Evolutionary conservation across 2,888 invertebrate species (phyloP), one percentile per base, ranked within the genome.

Genomic region (Epiblema foenella): DNA sequence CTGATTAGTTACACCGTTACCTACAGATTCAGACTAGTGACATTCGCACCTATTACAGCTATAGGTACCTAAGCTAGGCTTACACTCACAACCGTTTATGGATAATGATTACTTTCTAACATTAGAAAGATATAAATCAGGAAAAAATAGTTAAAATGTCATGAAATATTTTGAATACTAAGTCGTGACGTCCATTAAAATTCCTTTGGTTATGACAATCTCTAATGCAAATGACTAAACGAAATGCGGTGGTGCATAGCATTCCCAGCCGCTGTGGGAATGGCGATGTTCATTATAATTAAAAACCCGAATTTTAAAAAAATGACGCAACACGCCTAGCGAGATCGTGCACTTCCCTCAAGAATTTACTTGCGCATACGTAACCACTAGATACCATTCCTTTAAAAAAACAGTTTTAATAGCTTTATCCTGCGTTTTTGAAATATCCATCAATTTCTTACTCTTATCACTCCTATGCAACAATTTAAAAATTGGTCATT

Each of bases 401-500:
- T 39, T 20, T 15, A 39, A 20, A 42, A 60, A 17, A 49, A 15
- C 58, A 11, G 18, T 42, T 59, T 58, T 15, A 33, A n/a, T 58
- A 49, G 37, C 67, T 17, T 56, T 33, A n/a, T 29, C 29, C 15
- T 9, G n/a, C 15, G 42, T 51, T 63, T 51, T 49, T 49, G 66
- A 49, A 60, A 60, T 62, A 62, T 68, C 70, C 72, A 67, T 59
- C 68, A 72, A 73, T 57, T 56, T 49, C 69, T 54, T 59, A 70
- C 29, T 42, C 67, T 54, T 59, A 70, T 52, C 54, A 12, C 64
- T 63, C 72, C 77, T 82, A 83, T 72, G 73, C 80, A 82, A 83
- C 82, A 83, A 76, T 73, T 83, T 80, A 75, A 85, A 86, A 88
- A 88, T 88, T 87, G 88, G 87, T 88, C 87, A 75, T 78, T 60